Evolutionary conservation across 1,140 invertebrate genomes (phyloP).

Genomic region (Amyelois transitella): DNA sequence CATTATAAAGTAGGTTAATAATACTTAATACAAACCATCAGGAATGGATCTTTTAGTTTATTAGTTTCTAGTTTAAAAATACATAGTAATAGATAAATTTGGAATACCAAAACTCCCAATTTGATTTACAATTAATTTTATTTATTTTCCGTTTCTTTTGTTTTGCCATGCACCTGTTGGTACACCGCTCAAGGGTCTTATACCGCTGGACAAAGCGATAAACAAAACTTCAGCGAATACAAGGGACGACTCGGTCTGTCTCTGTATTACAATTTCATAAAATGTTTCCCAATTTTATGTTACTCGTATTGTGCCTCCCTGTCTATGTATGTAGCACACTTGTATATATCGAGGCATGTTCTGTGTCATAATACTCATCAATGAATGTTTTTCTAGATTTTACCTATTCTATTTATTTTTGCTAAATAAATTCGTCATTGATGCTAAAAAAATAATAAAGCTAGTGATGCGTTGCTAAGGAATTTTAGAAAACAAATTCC

Average conservation of each 20-base stretch:
- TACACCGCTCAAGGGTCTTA: constrained; percentile 58
- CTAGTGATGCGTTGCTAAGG: neutral
- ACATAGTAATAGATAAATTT: constrained; percentile 52
- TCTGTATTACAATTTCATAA: constrained; percentile 57
- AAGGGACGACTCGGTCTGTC: constrained; percentile 68
- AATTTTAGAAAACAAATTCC: neutral
- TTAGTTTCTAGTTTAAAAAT: constrained; percentile 57
- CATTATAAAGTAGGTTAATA: neutral
- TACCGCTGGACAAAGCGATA: constrained; percentile 69
- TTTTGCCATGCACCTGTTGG: constrained; percentile 49
- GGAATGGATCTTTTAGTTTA: constrained; percentile 64
- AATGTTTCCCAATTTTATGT: constrained; percentile 46
- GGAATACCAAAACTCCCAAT: constrained; percentile 38
- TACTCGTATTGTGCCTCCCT: constrained; percentile 22
- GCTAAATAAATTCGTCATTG: neutral
- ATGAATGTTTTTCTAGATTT: neutral
- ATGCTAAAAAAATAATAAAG: neutral
- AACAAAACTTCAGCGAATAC: constrained; percentile 63
- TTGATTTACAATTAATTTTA: constrained; percentile 46
- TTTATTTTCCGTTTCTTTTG: constrained; percentile 53
- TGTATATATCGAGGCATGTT: constrained; percentile 50
- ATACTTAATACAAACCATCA: constrained; percentile 21
- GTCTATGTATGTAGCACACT: constrained; percentile 54
- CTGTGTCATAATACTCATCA: constrained; percentile 41
- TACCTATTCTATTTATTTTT: neutral